These are phyloP conservation scores for Aphrophora alni DNA, from an alignment of 2,888 invertebrate genomes.

Conservation along the genomic window DNA sequence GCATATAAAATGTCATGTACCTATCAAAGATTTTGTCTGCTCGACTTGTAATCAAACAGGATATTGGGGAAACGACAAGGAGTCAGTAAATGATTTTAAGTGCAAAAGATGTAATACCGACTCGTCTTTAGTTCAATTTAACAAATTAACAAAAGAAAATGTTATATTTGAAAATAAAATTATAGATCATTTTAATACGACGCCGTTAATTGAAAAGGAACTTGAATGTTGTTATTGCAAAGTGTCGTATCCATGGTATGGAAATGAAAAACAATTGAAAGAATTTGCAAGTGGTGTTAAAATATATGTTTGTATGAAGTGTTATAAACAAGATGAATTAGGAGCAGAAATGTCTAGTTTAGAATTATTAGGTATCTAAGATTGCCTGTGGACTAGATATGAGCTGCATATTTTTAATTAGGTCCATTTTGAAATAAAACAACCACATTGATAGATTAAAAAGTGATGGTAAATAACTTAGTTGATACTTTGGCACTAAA, in stretches of 20 bases:
- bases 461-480: too few species aligned
- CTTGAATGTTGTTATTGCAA: background rate
- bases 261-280: background rate
- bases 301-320: background rate
- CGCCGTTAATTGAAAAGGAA: background rate
- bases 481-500: too few species aligned
- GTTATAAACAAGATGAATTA: background rate
- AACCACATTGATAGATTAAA: too few species aligned
- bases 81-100: background rate
- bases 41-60: background rate
- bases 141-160: background rate
- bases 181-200: background rate
- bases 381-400: too few species aligned
- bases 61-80: background rate
- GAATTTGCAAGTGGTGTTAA: background rate
- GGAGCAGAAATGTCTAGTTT: too few species aligned
- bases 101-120: background rate
- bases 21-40: background rate
- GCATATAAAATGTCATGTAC: background rate
- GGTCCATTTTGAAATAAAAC: too few species aligned
- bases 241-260: background rate
- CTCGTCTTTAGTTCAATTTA: background rate
- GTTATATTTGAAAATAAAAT: background rate
- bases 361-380: too few species aligned
- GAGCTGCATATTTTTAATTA: too few species aligned